These are phyloP conservation scores for Prenolepis imparis DNA, from an alignment of 2,888 invertebrate genomes.

Conservation along the genomic window DNA sequence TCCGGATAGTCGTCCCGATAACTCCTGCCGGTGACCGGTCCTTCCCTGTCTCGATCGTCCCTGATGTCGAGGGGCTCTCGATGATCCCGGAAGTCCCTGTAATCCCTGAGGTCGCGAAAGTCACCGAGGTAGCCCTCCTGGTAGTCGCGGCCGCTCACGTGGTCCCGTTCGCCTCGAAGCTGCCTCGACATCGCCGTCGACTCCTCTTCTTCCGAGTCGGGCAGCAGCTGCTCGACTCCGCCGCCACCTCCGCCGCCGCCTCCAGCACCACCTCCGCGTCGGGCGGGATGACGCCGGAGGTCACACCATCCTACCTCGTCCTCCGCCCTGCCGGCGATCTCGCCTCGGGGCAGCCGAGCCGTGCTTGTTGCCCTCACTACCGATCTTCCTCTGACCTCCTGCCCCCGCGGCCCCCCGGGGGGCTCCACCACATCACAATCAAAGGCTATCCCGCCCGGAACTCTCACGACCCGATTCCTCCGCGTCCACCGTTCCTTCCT, in stretches of 20 bases:
- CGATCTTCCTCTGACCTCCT: constrained; percentile 79
- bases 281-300: constrained; percentile 83
- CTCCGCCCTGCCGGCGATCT: constrained; percentile 86
- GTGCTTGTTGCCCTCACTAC: constrained; percentile 84
- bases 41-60: constrained; percentile 75
- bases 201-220: constrained; percentile 85
- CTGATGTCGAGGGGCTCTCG: constrained; percentile 63
- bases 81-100: constrained; percentile 69
- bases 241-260: constrained; percentile 71
- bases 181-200: constrained; percentile 84
- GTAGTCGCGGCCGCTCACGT: constrained; percentile 77
- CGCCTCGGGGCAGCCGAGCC: constrained; percentile 85
- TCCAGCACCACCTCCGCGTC: constrained; percentile 78
- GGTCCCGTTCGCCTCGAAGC: constrained; percentile 81
- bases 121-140: constrained; percentile 75
- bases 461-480: constrained; percentile 76
- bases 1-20: constrained; percentile 78
- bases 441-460: constrained; percentile 78
- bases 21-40: constrained; percentile 76
- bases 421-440: constrained; percentile 85
- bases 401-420: constrained; percentile 80
- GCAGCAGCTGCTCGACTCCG: constrained; percentile 85
- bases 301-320: constrained; percentile 85
- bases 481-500: constrained; percentile 45
- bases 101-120: constrained; percentile 75